Evolutionary conservation across 2,113 vertebrate species (phyloP), one percentile per base, ranked within the genome.

Genomic region (Candoia aspera): DNA sequence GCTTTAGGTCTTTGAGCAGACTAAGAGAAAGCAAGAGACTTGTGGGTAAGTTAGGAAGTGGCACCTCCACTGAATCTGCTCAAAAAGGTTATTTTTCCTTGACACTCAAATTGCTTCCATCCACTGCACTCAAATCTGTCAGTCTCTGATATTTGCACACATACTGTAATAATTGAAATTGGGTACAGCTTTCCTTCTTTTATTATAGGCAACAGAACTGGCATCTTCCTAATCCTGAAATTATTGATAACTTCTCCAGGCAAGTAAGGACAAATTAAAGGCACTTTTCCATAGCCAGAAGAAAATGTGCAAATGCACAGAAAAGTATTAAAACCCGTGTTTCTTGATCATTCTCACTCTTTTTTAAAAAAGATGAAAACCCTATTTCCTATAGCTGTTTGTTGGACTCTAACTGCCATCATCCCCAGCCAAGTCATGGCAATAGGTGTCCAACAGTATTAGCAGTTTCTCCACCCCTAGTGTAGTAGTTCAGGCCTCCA

Each of bases 171-270:
- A 94, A 92, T 49, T 49, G 49, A 49, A 49, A 49, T 49, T 49
- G 49, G 49, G 49, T 49, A 49, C 6, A 49, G 49, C 49, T 8
- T 49, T 49, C 49, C 6, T 49, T 49, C 49, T 49, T 49, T 49
- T 49, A 96, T 95, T 91, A 88, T 13, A 92, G 94, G 93, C 95
- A 95, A 95, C 94, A 21, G 95, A 92, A 92, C 64, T 24, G 94
- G 88, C 95, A 60, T 62, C 95, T 97, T 95, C 95, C 94, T 96
- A 94, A 95, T 95, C 94, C 5, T 0, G 90, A 94, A 94, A 91
- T 95, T 91, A 94, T 94, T 96, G 92, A 86, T 93, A 95, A 95
- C 92, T 94, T 93, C 93, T 93, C 92, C 90, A 94, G 95, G 95
- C 95, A 95, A 93, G 95, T 60, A 33, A 29, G 37, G 23, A 62